Percentiles rank a stretch among this genome's conserved stretches.
Evolutionary conservation across 2,797 vertebrate genomes (phyloP).

Genomic region (Poeciliopsis paucimaculata): DNA sequence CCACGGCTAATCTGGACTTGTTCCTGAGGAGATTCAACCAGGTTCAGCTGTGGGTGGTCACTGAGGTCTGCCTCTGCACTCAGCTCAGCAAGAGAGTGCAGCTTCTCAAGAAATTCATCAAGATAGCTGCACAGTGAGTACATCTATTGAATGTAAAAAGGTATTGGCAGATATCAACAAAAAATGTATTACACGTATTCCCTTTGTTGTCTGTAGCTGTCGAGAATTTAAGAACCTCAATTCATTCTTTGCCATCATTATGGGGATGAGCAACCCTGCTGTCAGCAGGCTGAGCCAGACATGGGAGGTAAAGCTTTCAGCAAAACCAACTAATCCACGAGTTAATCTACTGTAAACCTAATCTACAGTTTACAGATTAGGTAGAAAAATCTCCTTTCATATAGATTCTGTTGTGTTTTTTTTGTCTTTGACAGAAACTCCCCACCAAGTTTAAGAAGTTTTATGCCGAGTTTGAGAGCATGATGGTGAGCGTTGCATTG

Average conservation of each 20-base stretch:
- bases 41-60: slow-evolving; percentile 98
- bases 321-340: neutral
- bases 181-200: neutral
- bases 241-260: slow-evolving; percentile 97
- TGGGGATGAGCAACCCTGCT: slow-evolving; percentile 98
- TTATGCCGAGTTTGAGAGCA: slow-evolving; percentile 97
- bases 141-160: neutral
- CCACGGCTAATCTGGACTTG: slow-evolving; percentile 94
- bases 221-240: slow-evolving; percentile 98
- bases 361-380: no score
- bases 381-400: neutral
- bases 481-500: slow-evolving; percentile 88
- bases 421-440: slow-evolving; percentile 87
- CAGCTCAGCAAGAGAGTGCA: slow-evolving; percentile 98
- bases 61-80: slow-evolving; percentile 93
- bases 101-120: slow-evolving; percentile 98
- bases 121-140: slow-evolving; percentile 98
- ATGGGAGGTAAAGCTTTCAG: slow-evolving; percentile 89
- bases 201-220: slow-evolving; percentile 81
- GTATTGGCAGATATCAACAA: neutral
- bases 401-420: slow-evolving; percentile 42
- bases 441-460: slow-evolving; percentile 99
- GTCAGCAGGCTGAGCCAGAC: slow-evolving; percentile 94
- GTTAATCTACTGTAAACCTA: neutral
- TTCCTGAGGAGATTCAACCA: slow-evolving; percentile 98